Base-by-base conservation (phyloP, 2,113 vertebrate species). In the Phaethornis superciliosus region DNA sequence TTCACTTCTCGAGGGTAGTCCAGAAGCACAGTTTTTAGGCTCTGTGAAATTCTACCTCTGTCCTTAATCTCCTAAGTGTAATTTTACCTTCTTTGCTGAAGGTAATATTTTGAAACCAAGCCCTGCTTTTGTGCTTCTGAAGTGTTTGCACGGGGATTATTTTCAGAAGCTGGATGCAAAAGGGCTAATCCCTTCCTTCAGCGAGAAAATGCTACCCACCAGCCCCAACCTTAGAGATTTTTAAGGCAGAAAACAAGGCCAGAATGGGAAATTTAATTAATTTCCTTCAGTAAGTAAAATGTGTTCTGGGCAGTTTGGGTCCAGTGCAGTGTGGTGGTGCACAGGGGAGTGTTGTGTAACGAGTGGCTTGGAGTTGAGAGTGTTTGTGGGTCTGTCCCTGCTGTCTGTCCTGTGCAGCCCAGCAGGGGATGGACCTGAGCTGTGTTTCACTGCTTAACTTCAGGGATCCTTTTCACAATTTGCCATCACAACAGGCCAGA, bases 401-500 rank as follows among this genome's bases (percentile, higher is more conserved):
- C 51, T 47, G 27, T 40, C 54, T 77, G 40, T 65, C 28, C 81
- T 44, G 30, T 52, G 28, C 40, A 85, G 26, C 47, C 27, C 4
- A 0, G 7, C 2, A 2, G 10, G 11, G 22, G 13, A 21, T 12
- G 37, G 33, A 58, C 30, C 18, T 18, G 49, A 58, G 35, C 1
- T 1, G 33, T 46, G 35, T 46, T 69, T 1, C 71, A 33, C 46
- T 46, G 12, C 37, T 23, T n/a, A 40, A 4, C 46, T 90, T 85
- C 79, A 32, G 0, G 4, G 62, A 17, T 7, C n/a, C 44, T 24
- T 62, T 64, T 18, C 49, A 68, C 16, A 40, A 35, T 16, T 12
- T 60, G 78, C 49, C 33, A 23, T 55, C 12, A 1, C 14, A 65
- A 20, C 12, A 0, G 1, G 13, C 16, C 13, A 8, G 30, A 54